These are phyloP conservation scores for Panagrolaimus sp. DNA, from an alignment of 1,140 invertebrate species.

Conservation along the genomic window DNA sequence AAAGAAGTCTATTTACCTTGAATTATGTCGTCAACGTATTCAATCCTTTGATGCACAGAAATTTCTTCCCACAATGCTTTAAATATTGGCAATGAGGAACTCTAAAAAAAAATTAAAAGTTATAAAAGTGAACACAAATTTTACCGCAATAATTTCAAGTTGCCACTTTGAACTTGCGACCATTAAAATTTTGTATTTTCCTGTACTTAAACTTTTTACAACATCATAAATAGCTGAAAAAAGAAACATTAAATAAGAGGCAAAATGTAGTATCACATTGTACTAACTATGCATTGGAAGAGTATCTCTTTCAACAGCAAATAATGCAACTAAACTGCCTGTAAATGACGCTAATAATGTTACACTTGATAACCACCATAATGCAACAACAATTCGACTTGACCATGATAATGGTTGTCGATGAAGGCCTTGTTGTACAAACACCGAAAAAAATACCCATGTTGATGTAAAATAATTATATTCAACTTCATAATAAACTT, in stretches of 20 bases:
- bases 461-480: constrained; percentile 8
- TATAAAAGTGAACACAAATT: background rate
- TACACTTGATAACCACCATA: constrained; percentile 16
- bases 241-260: background rate
- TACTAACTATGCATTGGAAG: constrained; percentile 7
- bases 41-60: background rate
- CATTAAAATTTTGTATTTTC: constrained; percentile 6
- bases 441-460: constrained; percentile 18
- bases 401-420: constrained; percentile 7
- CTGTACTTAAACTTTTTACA: background rate
- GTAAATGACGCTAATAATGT: constrained; percentile 18
- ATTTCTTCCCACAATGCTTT: constrained; percentile 13
- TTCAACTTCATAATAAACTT: constrained; percentile 10
- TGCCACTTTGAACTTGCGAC: background rate
- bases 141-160: constrained; percentile 11
- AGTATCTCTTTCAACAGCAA: constrained; percentile 11
- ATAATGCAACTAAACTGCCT: constrained; percentile 16
- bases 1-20: background rate
- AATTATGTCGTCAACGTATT: constrained; percentile 8
- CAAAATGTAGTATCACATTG: background rate
- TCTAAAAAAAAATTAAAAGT: background rate
- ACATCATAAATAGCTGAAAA: constrained; percentile 3
- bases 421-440: constrained; percentile 15
- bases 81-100: background rate
- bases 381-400: background rate